Evolutionary conservation across 2,888 invertebrate genomes (phyloP).

Genomic region (Tenthredo amoena): DNA sequence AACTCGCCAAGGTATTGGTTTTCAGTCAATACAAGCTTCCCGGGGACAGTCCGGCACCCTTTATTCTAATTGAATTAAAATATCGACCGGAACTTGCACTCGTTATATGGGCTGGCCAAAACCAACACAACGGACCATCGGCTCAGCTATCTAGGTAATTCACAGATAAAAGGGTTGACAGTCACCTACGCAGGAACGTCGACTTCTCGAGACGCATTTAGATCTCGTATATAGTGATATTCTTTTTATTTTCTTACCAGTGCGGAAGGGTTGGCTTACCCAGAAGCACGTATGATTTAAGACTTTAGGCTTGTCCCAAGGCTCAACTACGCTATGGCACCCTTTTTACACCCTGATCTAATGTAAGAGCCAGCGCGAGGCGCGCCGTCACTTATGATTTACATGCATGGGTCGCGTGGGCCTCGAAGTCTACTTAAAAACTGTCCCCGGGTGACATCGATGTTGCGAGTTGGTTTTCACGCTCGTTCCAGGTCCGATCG

Average conservation of each 20-base stretch:
- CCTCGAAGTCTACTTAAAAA: slow-evolving; percentile 31
- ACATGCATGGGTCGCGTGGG: slow-evolving; percentile 26
- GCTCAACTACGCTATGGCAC: slow-evolving; percentile 22
- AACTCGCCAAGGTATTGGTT: slow-evolving; percentile 21
- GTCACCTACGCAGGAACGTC: not conserved
- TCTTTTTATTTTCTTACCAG: slow-evolving; percentile 53
- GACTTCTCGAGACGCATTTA: slow-evolving; percentile 32
- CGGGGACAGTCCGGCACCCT: slow-evolving; percentile 52
- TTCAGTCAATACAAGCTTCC: slow-evolving; percentile 47
- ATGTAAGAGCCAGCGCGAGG: slow-evolving; percentile 15
- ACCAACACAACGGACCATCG: slow-evolving; percentile 29
- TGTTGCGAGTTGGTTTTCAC: not conserved
- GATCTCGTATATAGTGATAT: not conserved
- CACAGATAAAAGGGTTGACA: not conserved
- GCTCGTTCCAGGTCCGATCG: not conserved
- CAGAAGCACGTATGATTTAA: slow-evolving; percentile 59
- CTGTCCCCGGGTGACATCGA: not conserved
- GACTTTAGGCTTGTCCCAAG: slow-evolving; percentile 41
- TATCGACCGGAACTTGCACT: slow-evolving; percentile 61
- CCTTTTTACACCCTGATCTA: slow-evolving; percentile 16
- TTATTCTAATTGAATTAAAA: slow-evolving; percentile 67
- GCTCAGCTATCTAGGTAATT: not conserved
- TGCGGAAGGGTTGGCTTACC: slow-evolving; percentile 56
- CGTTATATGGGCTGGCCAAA: slow-evolving; percentile 38
- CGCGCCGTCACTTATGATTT: slow-evolving; percentile 52